Base-by-base conservation (phyloP, 2,888 invertebrate species). In the Pterostichus madidus region DNA sequence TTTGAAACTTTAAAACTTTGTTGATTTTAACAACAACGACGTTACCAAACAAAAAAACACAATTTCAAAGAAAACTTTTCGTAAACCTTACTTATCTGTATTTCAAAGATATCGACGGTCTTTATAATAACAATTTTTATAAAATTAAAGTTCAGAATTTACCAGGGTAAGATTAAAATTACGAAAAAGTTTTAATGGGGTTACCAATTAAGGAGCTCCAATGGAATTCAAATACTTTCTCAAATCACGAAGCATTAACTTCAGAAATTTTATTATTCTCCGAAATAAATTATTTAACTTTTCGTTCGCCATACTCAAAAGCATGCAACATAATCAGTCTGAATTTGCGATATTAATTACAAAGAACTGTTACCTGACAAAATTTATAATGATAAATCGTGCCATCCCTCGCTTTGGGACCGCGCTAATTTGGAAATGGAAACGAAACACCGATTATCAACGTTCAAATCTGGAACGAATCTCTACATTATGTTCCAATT, bases 371-470 rank as follows among this genome's bases (percentile, higher is more conserved):
- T 39, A 75, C 61, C 75, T 81, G 81, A 61, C 75, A 81, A 81
- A 75, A 81, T 81, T 68, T 81, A 81, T 81, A 56, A 81, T 81
- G 81, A 81, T 81, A 75, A 81, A 81, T 81, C 81, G 61, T 35
- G 35, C n/a, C 46, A 59, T 73, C 32, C 59, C 13, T 24, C 61
- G 75, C 61, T 81, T 31, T 44, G 81, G 81, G 81, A 81, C 56
- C 44, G 32, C 39, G 35, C 75, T 59, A 52, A 81, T 75, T 75
- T 75, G 39, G 44, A 81, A 73, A 81, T 59, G 73, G 59, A 71
- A 80, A 52, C 71, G 71, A 80, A 80, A 80, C 53, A 71, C 39
- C 53, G 71, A 52, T 52, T 80, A 77, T 77, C 75, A 46, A 31
- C 75, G 31, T 44, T 75, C 75, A 75, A 75, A 75, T 52, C 52